These are phyloP conservation scores for Colletes latitarsis DNA, from an alignment of 1,140 invertebrate species.

Conservation along the genomic window DNA sequence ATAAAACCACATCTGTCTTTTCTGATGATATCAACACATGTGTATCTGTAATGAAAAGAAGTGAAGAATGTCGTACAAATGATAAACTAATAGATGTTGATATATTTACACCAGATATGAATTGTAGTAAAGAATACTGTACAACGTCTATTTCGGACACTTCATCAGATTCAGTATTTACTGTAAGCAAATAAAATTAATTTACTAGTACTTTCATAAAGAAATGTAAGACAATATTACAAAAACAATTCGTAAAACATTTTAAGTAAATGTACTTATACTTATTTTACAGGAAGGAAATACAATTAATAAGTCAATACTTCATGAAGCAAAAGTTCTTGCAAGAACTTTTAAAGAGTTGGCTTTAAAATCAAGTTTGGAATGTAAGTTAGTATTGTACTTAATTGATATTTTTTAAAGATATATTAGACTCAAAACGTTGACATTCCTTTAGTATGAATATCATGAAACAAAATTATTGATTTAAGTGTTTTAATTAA, in stretches of 20 bases:
- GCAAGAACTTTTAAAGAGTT: conserved; percentile 71
- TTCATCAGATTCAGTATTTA: conserved; percentile 70
- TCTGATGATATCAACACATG: conserved; percentile 7
- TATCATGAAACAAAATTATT: neutral
- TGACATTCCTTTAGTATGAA: neutral
- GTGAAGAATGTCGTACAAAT: conserved; percentile 27
- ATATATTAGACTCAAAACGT: conserved; percentile 11
- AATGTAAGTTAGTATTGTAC: conserved; percentile 53
- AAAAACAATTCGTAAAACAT: neutral
- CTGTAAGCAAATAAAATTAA: conserved; percentile 61
- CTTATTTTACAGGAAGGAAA: conserved; percentile 35
- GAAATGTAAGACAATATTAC: neutral
- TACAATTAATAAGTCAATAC: conserved; percentile 62
- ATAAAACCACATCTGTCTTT: neutral
- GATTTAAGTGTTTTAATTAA: no score
- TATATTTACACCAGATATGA: conserved; percentile 43
- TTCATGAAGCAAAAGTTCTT: conserved; percentile 66
- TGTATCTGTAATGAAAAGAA: conserved; percentile 13
- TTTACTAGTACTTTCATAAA: neutral
- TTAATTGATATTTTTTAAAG: conserved; percentile 13
- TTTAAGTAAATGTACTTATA: neutral
- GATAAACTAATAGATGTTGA: conserved; percentile 68
- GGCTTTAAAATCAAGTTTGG: conserved; percentile 54
- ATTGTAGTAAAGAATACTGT: conserved; percentile 16
- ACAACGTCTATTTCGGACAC: conserved; percentile 47